A percentile compares a stretch with the other conserved stretches of the same genome.
phyloP scores from a whole-genome alignment of 1,140 invertebrate species.

The Anagrus nilaparvatae region DNA sequence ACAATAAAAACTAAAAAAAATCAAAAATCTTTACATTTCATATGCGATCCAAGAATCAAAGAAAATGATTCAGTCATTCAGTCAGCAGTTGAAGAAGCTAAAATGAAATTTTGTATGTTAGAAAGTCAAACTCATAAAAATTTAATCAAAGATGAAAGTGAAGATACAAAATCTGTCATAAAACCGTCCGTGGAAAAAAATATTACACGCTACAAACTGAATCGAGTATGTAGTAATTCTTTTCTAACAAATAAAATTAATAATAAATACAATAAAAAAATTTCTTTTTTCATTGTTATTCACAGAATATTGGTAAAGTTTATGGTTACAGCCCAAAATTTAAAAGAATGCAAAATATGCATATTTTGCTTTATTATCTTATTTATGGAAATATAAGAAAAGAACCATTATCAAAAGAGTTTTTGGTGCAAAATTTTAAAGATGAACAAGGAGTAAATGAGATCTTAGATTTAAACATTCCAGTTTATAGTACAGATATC shows the following conservation, averaged over 20 bases:
- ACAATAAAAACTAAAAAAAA: constrained; percentile 10
- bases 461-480: too few species aligned
- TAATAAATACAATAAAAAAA: too few species aligned
- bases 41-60: constrained; percentile 48
- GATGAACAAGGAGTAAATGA: too few species aligned
- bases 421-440: constrained; percentile 31
- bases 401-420: constrained; percentile 25
- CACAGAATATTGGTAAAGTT: constrained; percentile 29
- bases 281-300: constrained; percentile 15
- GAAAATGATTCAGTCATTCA: constrained; percentile 45
- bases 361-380: constrained; percentile 60
- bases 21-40: constrained; percentile 42
- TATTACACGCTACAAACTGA: too few species aligned
- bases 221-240: not conserved
- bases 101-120: constrained; percentile 45
- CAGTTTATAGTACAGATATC: constrained; percentile 45
- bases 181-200: too few species aligned
- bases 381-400: constrained; percentile 49
- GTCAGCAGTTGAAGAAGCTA: constrained; percentile 50
- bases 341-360: constrained; percentile 52
- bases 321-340: constrained; percentile 59
- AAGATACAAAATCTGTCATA: not conserved
- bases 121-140: constrained; percentile 11
- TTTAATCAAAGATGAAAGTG: not conserved
- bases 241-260: too few species aligned